Evolutionary conservation across 2,797 vertebrate genomes (phyloP).

Genomic region (Trichosurus vulpecula): DNA sequence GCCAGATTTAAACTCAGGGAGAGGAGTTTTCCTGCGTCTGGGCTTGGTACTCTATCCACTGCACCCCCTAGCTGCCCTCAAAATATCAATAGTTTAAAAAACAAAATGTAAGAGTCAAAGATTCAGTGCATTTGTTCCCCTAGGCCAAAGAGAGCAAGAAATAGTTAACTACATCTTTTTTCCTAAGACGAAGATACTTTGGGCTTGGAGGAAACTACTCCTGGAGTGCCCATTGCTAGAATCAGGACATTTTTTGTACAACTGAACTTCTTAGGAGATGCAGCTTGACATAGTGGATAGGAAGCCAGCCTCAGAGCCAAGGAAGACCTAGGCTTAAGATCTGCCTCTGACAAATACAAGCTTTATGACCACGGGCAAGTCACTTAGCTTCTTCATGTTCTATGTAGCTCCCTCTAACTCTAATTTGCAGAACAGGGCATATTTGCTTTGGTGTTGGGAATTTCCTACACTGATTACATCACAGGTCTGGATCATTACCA

Average conservation of each 20-base stretch:
- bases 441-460: background rate
- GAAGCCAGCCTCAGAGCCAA: background rate
- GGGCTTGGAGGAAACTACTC: conserved; percentile 57
- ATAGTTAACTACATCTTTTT: conserved; percentile 57
- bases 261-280: background rate
- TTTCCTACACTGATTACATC: background rate
- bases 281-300: background rate
- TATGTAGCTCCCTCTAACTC: background rate
- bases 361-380: background rate
- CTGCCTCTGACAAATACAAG: background rate
- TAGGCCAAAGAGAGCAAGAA: conserved; percentile 25
- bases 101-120: background rate
- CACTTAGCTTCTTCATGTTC: background rate
- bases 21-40: too few relatives aligned
- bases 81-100: conserved; percentile 44
- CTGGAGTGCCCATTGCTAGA: conserved; percentile 56
- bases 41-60: too few relatives aligned
- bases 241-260: conserved; percentile 39
- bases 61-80: background rate
- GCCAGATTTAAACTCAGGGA: background rate
- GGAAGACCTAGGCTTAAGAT: background rate
- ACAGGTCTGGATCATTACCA: background rate
- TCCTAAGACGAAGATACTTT: conserved; percentile 50
- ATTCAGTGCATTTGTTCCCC: background rate
- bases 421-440: background rate